Percentiles rank a stretch among this genome's conserved stretches.
Evolutionary conservation across 2,797 vertebrate species (phyloP).

Genomic region (Trachurus trachurus): DNA sequence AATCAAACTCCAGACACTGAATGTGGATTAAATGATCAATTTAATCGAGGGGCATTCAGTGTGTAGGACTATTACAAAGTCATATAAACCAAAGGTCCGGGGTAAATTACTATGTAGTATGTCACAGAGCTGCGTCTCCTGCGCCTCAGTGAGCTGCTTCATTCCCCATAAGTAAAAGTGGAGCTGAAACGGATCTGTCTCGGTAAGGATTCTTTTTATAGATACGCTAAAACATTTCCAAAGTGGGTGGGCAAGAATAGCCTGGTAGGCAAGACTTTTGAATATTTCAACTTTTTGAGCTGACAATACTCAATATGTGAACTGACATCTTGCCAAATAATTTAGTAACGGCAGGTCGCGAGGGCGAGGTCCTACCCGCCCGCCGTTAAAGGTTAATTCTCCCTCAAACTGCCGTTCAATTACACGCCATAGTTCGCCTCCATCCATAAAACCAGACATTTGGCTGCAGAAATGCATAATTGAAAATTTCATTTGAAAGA

Average conservation of each 20-base stretch:
- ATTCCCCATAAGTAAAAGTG: conserved; percentile 1
- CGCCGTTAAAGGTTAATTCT: conserved; percentile 80
- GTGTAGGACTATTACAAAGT: neutral
- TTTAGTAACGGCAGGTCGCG: conserved; percentile 68
- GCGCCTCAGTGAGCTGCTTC: conserved; percentile 6
- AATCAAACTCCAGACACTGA: neutral
- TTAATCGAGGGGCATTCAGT: neutral
- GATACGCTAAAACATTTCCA: conserved; percentile 2
- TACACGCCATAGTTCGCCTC: conserved; percentile 57
- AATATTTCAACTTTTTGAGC: conserved; percentile 57
- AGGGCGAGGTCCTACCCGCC: conserved; percentile 56
- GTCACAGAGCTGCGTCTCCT: neutral
- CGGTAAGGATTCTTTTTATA: conserved; percentile 25
- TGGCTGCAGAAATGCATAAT: conserved; percentile 63
- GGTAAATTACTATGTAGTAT: neutral
- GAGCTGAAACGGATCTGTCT: conserved; percentile 9
- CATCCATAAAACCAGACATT: conserved; percentile 75
- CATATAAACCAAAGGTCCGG: neutral
- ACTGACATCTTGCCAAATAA: conserved; percentile 71
- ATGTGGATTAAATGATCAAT: neutral
- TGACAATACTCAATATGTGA: conserved; percentile 30
- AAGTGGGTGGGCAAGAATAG: conserved; percentile 17
- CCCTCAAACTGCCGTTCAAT: conserved; percentile 76
- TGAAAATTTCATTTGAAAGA: conserved; percentile 66
- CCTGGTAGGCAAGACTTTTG: conserved; percentile 10